These are phyloP conservation scores for Scaptomyza flava DNA, from an alignment of 2,888 invertebrate species.

Conservation along the genomic window DNA sequence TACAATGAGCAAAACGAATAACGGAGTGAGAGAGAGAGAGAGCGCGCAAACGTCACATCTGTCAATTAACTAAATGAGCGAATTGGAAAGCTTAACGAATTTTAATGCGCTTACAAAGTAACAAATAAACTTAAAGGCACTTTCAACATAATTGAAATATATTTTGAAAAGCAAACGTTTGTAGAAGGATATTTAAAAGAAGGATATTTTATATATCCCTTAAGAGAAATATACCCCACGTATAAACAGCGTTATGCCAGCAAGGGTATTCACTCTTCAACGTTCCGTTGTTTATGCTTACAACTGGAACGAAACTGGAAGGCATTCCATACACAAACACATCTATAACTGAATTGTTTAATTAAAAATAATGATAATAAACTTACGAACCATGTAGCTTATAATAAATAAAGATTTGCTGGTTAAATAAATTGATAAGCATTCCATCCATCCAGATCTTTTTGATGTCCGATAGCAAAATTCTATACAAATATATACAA, in stretches of 20 bases:
- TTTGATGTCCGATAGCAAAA: neutral
- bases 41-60: neutral
- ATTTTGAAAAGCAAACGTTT: neutral
- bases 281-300: neutral
- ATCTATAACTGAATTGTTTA: neutral
- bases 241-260: fast-evolving
- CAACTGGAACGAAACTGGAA: slow-evolving; percentile 25
- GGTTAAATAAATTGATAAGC: slow-evolving; percentile 1
- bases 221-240: neutral
- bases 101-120: slow-evolving; percentile 8
- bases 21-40: no score
- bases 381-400: neutral
- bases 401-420: neutral
- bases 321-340: neutral
- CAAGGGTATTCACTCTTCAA: slow-evolving; percentile 26
- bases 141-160: neutral
- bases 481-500: no score
- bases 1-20: neutral
- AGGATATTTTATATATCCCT: neutral
- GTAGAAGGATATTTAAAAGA: neutral
- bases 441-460: neutral
- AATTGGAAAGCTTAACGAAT: neutral
- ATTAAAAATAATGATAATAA: neutral
- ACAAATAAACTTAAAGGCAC: neutral
- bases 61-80: slow-evolving; percentile 1